Conservation (phyloP, 2,888 invertebrate genomes). For the Drosophila peninsularis region DNA sequence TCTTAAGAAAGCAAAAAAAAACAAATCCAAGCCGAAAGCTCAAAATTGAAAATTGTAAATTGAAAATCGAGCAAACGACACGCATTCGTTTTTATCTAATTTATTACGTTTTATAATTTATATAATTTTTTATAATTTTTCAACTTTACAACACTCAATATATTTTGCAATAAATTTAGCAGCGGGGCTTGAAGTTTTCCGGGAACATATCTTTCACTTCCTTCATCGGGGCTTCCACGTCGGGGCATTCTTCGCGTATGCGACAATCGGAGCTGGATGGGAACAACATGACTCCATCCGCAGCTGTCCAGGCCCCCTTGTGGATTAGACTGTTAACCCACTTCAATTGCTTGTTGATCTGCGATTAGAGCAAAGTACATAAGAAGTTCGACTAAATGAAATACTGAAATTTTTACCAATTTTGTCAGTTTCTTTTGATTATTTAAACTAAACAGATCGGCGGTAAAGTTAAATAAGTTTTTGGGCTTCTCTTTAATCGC, state of each 20-base stretch:
- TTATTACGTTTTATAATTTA: conserved; percentile 1
- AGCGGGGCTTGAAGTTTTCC: conserved; percentile 52
- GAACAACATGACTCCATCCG: conserved; percentile 40
- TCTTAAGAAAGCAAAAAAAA: conserved; percentile 35
- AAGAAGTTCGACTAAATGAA: neutral
- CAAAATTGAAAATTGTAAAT: conserved; percentile 12
- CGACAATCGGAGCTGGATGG: neutral
- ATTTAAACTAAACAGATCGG: conserved; percentile 33
- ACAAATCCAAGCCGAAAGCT: conserved; percentile 29
- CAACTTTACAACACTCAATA: neutral
- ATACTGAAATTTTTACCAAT: conserved; percentile 24
- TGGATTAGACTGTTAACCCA: conserved; percentile 50
- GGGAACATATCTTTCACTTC: conserved; percentile 21
- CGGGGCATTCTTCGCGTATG: neutral
- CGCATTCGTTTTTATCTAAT: conserved; percentile 12
- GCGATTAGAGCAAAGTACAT: neutral
- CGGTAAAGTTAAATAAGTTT: conserved; percentile 39
- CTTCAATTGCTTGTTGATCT: conserved; percentile 60
- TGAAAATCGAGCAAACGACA: conserved; percentile 1
- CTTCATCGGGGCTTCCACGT: accelerated
- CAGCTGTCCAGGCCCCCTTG: conserved; percentile 33
- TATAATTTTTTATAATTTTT: neutral
- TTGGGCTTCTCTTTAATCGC: conserved; percentile 28
- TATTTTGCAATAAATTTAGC: conserved; percentile 25
- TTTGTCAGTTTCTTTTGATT: conserved; percentile 20